phyloP scores from a whole-genome alignment of 2,797 vertebrate genomes.

The Chelon auratus region DNA sequence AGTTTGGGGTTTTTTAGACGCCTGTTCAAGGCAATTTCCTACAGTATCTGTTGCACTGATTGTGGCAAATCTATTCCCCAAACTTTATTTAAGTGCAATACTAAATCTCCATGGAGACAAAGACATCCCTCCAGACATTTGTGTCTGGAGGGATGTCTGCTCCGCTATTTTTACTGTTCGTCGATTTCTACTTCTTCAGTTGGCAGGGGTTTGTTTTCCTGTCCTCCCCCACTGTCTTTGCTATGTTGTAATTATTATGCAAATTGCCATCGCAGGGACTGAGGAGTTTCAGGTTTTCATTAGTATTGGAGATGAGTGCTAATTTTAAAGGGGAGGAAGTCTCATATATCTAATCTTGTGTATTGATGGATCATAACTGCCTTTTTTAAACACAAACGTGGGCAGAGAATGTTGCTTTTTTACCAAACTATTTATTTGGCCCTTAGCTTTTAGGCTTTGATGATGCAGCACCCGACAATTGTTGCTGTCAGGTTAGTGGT shows the following conservation, averaged over 20 bases:
- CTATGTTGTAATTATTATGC: slow-evolving; percentile 73
- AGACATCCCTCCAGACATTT: slow-evolving; percentile 24
- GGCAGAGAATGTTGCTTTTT: slow-evolving; percentile 14
- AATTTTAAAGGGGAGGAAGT: slow-evolving; percentile 50
- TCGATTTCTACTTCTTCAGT: slow-evolving; percentile 57
- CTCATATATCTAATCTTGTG: slow-evolving; percentile 23
- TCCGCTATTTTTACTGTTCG: slow-evolving; percentile 54
- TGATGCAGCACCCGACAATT: neutral
- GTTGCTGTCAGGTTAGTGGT: slow-evolving; percentile 25
- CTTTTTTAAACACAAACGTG: slow-evolving; percentile 21
- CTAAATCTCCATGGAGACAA: slow-evolving; percentile 5
- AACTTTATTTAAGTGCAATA: neutral
- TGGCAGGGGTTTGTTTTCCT: slow-evolving; percentile 69
- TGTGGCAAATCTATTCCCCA: neutral
- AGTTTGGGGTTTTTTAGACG: too few relatives aligned
- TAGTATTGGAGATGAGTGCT: slow-evolving; percentile 65
- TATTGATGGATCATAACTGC: slow-evolving; percentile 33
- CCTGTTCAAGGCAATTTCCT: too few relatives aligned
- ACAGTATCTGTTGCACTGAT: too few relatives aligned
- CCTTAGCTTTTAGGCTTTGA: slow-evolving; percentile 8
- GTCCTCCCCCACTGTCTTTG: slow-evolving; percentile 71
- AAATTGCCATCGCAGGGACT: slow-evolving; percentile 61
- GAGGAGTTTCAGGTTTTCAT: slow-evolving; percentile 70
- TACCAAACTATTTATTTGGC: neutral
- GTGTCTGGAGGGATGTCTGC: too few relatives aligned